Base-by-base conservation (phyloP, 2,797 vertebrate genomes). In the Acanthurus lineatus region DNA sequence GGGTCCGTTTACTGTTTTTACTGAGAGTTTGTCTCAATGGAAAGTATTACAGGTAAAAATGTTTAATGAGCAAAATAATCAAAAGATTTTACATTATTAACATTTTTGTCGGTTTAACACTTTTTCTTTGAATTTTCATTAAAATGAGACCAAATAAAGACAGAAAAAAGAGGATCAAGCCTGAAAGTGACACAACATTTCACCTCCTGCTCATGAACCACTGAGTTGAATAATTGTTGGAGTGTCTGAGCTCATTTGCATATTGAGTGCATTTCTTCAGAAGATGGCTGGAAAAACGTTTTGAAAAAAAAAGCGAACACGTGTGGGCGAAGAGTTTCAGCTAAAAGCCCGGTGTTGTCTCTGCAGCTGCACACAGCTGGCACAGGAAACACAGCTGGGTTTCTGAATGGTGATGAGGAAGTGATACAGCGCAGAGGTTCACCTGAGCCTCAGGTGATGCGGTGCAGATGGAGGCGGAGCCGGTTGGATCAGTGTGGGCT, bases 191-290 rank as follows among this genome's bases (percentile, higher is more conserved):
- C 63, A 40, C 22, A 1, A 44, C 73, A 9, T 72, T 16, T 83
- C 77, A 59, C 65, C 12, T 3, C 52, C 4, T 15, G 19, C 61
- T 6, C 63, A 85, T 61, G 81, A 87, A 11, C 67, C 87, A 77
- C 60, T 42, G 59, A 67, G 59, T 59, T 68, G 64, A 77, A 58
- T 80, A 82, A 89, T 82, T 82, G 70, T 82, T 65, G 63, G 69
- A 70, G 68, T 47, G 65, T 81, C 80, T 69, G 66, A 48, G 28
- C 75, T 79, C 49, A 51, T 82, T 89, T 79, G 53, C 85, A 89
- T 87, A 70, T 69, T 64, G 73, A 80, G 75, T 61, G 73, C 17
- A 61, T 77, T 76, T 81, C 81, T 67, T 19, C 19, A 74, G 54
- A 78, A 76, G 51, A 2, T 0, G 14, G 15, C 32, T 17, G 47